Conservation (phyloP, 2,888 invertebrate species). For the Nomada ruficornis region DNA sequence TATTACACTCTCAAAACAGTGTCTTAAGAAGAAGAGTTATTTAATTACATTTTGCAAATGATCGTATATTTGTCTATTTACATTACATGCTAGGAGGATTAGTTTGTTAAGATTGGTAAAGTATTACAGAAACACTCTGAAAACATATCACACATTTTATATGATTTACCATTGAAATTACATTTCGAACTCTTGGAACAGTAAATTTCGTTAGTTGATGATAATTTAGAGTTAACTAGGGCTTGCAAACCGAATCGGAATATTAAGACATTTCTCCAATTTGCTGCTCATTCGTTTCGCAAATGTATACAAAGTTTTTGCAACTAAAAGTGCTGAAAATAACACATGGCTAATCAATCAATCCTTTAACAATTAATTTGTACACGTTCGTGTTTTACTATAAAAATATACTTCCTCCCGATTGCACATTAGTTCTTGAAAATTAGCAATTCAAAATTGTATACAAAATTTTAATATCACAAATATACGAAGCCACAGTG, state of each 20-base stretch:
- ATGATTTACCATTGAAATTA: slow-evolving; percentile 20
- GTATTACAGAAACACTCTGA: slow-evolving; percentile 33
- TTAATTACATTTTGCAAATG: slow-evolving; percentile 31
- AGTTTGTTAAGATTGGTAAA: slow-evolving; percentile 30
- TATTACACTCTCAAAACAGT: slow-evolving; percentile 73
- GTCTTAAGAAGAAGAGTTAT: slow-evolving; percentile 23
- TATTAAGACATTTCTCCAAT: neutral
- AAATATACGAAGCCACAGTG: neutral
- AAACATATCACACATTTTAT: slow-evolving; percentile 36
- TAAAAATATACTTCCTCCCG: neutral
- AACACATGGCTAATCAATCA: too few relatives aligned
- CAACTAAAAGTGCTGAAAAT: too few relatives aligned
- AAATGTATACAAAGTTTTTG: neutral
- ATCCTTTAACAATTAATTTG: neutral
- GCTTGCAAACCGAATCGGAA: slow-evolving; percentile 34
- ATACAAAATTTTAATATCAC: neutral
- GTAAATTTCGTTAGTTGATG: slow-evolving; percentile 19
- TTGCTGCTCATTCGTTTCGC: too few relatives aligned
- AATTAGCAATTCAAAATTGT: too few relatives aligned
- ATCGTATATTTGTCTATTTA: slow-evolving; percentile 58
- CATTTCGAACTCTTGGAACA: slow-evolving; percentile 14
- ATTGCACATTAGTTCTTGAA: too few relatives aligned
- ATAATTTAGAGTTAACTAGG: slow-evolving; percentile 17
- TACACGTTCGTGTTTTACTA: neutral
- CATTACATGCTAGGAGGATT: slow-evolving; percentile 74